Base-by-base conservation (phyloP, 2,888 invertebrate genomes). In the Drosophila hamatofila region DNA sequence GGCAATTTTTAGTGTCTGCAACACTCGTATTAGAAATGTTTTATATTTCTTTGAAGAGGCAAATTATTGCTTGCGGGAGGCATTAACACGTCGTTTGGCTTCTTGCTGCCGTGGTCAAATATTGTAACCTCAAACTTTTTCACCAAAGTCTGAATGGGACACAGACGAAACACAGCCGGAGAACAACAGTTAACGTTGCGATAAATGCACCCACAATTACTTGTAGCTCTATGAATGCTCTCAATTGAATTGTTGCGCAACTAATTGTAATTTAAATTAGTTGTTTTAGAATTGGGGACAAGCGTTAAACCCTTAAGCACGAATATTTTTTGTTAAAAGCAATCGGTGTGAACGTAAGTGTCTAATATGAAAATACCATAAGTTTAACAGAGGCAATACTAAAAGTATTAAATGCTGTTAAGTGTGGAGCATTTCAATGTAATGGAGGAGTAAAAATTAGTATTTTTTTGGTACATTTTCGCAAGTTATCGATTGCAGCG, bases 81-180 rank as follows among this genome's bases (percentile, higher is more conserved):
- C 88, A 89, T 89, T 87, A 83, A 89, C 73, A 44, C 57, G n/a
- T 61, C 51, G 64, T 77, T 72, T 61, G 61, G 56, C 66, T 87
- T 54, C 69, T 69, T 89, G 79, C 81, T 69, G 59, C 79, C 74
- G 85, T 86, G 81, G 86, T 64, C 80, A 86, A 77, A 58, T 74
- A 56, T 67, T 72, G 64, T 89, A 89, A 85, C 90, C 83, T 84
- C 83, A 84, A 89, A 89, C 63, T 72, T 81, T 64, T 69, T 41
- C 49, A 81, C 52, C 23, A 64, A 63, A 52, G 46, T 66, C 33
- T 51, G 35, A 56, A 35, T 64, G 51, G 37, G 60, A 35, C 59
- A 55, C 58, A 44, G 44, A 72, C 48, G 48, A 25, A n/a, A 46
- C 25, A 65, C 56, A 55, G 54, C 48, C 68, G 48, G 27, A 64